Base-by-base conservation (phyloP, 2,113 vertebrate genomes). In the Gracilinanus agilis region DNA sequence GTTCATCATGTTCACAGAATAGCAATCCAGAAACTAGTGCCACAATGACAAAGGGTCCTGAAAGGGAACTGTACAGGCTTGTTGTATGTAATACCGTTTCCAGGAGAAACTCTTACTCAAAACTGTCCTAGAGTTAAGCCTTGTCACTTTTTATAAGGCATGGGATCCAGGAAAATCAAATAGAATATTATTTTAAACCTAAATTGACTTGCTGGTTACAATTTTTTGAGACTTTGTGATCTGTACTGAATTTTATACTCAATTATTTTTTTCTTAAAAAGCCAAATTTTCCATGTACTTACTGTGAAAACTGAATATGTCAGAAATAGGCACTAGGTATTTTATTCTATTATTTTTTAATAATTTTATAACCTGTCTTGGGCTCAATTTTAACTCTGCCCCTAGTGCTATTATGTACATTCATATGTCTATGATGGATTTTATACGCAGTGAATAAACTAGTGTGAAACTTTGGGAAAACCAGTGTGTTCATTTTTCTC, bases 1-100 rank as follows among this genome's bases (percentile, higher is more conserved):
- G 98, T 97, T 98, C 98, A 98, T 98, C 97, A 93, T 95, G 96
- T 94, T 96, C 96, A 98, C 92, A 98, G 97, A 98, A 97, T 0
- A 98, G 97, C 92, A 92, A 97, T 96, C 98, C 94, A 96, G 96
- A 96, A 98, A 97, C 94, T 94, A 97, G 55, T 96, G 97, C 96
- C 96, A 96, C 96, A 56, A 95, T 91, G 97, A 97, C 95, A 96
- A 96, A 96, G 91, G 53, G 54, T 91, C 96, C 91, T 96, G 96
- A 97, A 95, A 95, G 93, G 40, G 90, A 97, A 97, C 93, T 95
- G 97, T 97, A 97, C 92, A 93, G 92, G 93, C 91, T 90, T 96
- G 91, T 92, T 96, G 88, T 54, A 95, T 96, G 89, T 55, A 96
- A 97, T 11, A 90, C 55, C 90, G 56, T 95, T 95, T 97, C 91